Evolutionary conservation across 2,888 invertebrate genomes (phyloP).

Genomic region (Pseudoips prasinana): DNA sequence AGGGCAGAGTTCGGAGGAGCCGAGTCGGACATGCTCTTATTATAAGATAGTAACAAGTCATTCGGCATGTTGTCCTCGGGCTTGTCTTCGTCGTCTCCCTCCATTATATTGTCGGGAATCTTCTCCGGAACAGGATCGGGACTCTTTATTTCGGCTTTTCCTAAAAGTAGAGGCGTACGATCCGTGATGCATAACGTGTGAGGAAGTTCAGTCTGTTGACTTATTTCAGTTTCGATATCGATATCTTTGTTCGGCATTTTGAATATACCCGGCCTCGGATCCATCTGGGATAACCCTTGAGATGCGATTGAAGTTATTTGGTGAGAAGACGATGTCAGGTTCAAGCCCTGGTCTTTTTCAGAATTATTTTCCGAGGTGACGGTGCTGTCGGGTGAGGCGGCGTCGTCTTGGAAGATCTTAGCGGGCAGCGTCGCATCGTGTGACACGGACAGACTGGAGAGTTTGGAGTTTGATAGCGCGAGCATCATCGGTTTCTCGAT

Average conservation of each 20-base stretch:
- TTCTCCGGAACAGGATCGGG: slow-evolving; percentile 77
- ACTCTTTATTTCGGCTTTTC: slow-evolving; percentile 75
- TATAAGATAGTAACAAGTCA: slow-evolving; percentile 60
- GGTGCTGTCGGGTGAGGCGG: slow-evolving; percentile 82
- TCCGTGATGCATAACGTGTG: slow-evolving; percentile 65
- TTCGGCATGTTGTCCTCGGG: slow-evolving; percentile 62
- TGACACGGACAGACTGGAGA: slow-evolving; percentile 80
- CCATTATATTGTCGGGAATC: slow-evolving; percentile 76
- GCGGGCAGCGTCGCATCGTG: slow-evolving; percentile 84
- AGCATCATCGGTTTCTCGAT: slow-evolving; percentile 76
- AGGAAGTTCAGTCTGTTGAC: slow-evolving; percentile 75
- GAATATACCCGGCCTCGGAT: slow-evolving; percentile 45
- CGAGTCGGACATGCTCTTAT: slow-evolving; percentile 52
- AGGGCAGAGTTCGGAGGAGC: slow-evolving; percentile 38
- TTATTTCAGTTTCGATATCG: slow-evolving; percentile 75
- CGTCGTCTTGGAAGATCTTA: slow-evolving; percentile 86
- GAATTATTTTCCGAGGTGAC: slow-evolving; percentile 50
- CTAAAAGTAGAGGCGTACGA: slow-evolving; percentile 64
- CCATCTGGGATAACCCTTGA: slow-evolving; percentile 41
- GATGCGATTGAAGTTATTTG: slow-evolving; percentile 42
- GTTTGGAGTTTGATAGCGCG: slow-evolving; percentile 75
- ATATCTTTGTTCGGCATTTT: slow-evolving; percentile 63
- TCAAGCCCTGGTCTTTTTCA: slow-evolving; percentile 44
- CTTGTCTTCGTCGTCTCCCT: slow-evolving; percentile 74
- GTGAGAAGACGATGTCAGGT: slow-evolving; percentile 37